phyloP scores from a whole-genome alignment of 2,797 vertebrate species.

The Phrynocephalus guinanensis region DNA sequence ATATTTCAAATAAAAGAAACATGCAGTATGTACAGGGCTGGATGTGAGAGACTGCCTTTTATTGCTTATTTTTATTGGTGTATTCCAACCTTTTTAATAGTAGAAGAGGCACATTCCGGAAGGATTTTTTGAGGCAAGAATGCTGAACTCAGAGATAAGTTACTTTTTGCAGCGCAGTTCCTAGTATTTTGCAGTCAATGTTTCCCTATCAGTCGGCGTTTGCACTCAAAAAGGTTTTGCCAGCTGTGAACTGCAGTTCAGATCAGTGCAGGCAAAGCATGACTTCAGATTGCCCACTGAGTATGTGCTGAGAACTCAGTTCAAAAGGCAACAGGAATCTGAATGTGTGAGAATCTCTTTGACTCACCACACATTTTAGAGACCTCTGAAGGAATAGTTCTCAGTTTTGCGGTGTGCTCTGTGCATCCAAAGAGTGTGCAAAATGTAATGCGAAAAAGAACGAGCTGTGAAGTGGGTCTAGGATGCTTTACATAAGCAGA shows the following conservation, averaged over 20 bases:
- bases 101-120: too few species aligned
- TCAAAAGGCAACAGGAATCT: neutral
- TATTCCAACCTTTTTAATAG: neutral
- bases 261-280: neutral
- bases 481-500: neutral
- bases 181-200: too few species aligned
- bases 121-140: too few species aligned
- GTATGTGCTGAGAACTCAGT: neutral
- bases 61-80: neutral
- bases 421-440: constrained; percentile 4
- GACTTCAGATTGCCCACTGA: neutral
- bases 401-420: neutral
- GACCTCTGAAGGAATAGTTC: neutral
- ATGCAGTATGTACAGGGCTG: neutral
- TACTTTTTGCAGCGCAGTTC: too few species aligned
- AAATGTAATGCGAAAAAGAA: neutral
- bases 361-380: neutral
- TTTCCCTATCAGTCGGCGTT: too few species aligned
- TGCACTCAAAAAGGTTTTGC: neutral
- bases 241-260: neutral
- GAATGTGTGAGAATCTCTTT: neutral
- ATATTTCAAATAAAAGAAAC: too few species aligned
- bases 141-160: too few species aligned
- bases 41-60: neutral
- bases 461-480: neutral